phyloP scores from a whole-genome alignment of 92 coral and sea anemone genomes.

The Paragorgia papillata region DNA sequence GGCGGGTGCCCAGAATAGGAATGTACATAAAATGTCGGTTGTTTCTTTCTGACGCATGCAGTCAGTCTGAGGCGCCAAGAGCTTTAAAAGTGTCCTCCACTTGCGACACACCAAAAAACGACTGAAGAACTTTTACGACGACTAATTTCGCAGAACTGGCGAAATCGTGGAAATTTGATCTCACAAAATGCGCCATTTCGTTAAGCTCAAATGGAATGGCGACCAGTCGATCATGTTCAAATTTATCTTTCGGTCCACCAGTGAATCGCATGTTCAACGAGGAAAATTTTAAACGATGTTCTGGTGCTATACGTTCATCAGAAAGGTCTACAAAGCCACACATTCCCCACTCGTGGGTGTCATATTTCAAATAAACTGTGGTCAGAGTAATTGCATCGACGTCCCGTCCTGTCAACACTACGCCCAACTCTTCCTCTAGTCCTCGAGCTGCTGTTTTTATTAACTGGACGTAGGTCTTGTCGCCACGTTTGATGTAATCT shows the following conservation, averaged over 20 bases:
- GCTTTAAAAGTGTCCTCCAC: constrained; percentile 83
- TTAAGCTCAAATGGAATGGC: constrained; percentile 83
- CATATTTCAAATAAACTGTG: constrained; percentile 93
- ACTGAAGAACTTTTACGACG: constrained; percentile 94
- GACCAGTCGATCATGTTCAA: constrained; percentile 81
- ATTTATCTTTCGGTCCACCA: constrained; percentile 89
- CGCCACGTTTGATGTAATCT: constrained; percentile 66
- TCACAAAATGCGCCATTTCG: constrained; percentile 86
- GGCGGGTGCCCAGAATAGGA: no score
- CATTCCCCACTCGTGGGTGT: constrained; percentile 98
- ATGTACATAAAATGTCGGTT: no score
- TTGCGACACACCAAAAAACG: constrained; percentile 86
- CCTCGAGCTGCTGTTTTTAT: constrained; percentile 93
- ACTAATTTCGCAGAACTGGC: constrained; percentile 98
- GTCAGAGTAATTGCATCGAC: constrained; percentile 81
- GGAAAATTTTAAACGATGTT: constrained; percentile 78
- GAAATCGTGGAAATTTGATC: constrained; percentile 82
- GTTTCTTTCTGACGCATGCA: no score
- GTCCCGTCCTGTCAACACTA: constrained; percentile 74
- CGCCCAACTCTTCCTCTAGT: constrained; percentile 88
- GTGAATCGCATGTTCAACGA: constrained; percentile 83
- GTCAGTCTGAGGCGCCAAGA: constrained; percentile 2
- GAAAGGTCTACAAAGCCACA: constrained; percentile 98
- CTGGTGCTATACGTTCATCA: constrained; percentile 81
- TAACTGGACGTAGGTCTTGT: constrained; percentile 65